phyloP scores from a whole-genome alignment of 1,140 invertebrate species.

The Lepidurus packardi region DNA sequence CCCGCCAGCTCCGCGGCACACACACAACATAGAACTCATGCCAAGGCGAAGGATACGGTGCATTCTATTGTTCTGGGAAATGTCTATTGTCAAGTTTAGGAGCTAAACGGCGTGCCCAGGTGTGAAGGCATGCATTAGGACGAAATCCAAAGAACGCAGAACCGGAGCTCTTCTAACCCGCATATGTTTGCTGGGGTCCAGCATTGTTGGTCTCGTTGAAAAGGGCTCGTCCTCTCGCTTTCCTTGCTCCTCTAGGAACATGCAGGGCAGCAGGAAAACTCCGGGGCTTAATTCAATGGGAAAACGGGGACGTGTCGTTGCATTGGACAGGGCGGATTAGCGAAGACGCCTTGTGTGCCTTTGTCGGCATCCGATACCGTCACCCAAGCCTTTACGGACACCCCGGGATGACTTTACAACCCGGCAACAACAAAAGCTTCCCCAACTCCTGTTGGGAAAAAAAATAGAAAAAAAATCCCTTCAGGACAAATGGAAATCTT shows the following conservation, averaged over 20 bases:
- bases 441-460: not conserved
- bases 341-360: not conserved
- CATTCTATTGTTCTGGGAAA: not conserved
- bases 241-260: too few species aligned
- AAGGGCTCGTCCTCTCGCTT: too few species aligned
- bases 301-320: constrained; percentile 4
- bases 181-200: too few species aligned
- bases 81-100: not conserved
- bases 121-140: not conserved
- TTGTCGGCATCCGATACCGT: constrained; percentile 11
- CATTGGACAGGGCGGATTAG: constrained; percentile 6
- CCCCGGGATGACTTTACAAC: constrained; percentile 18
- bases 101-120: not conserved
- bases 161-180: too few species aligned
- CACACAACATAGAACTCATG: too few species aligned
- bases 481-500: not conserved
- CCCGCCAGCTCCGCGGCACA: too few species aligned
- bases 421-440: not conserved
- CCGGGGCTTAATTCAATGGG: not conserved
- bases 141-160: not conserved
- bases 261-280: too few species aligned
- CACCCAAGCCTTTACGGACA: not conserved
- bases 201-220: too few species aligned
- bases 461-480: not conserved
- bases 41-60: too few species aligned